These are phyloP conservation scores for Xiphophorus hellerii DNA, from an alignment of 2,113 vertebrate genomes.

Conservation along the genomic window DNA sequence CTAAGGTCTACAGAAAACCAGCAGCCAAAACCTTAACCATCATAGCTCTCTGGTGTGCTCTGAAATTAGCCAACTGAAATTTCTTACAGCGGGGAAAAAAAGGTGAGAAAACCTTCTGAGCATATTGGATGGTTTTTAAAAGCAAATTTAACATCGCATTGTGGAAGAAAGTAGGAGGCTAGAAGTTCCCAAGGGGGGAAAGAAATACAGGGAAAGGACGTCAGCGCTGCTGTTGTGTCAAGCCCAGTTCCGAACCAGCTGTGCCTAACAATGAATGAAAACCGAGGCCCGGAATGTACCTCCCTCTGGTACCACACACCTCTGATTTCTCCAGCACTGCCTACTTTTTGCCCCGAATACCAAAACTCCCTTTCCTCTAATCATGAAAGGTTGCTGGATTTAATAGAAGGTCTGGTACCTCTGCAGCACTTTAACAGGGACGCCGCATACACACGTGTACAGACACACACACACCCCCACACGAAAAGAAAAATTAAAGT, in stretches of 20 bases:
- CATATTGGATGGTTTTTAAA: conserved; percentile 31
- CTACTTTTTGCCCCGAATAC: conserved; percentile 61
- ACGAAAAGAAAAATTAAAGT: background rate
- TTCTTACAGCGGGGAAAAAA: conserved; percentile 20
- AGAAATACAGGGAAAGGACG: conserved; percentile 44
- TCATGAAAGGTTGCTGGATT: conserved; percentile 57
- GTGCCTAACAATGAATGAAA: conserved; percentile 62
- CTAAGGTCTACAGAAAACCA: conserved; percentile 27
- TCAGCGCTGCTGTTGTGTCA: conserved; percentile 42
- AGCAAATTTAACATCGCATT: conserved; percentile 32
- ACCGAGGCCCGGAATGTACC: conserved; percentile 49
- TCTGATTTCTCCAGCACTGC: conserved; percentile 65
- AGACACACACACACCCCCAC: conserved; percentile 11
- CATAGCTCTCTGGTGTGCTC: conserved; percentile 37
- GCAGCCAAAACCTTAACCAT: conserved; percentile 55
- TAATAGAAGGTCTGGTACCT: conserved; percentile 58
- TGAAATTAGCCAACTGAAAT: conserved; percentile 48
- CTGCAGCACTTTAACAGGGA: conserved; percentile 41
- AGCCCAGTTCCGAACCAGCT: conserved; percentile 54
- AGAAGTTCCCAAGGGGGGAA: conserved; percentile 33
- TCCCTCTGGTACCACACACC: conserved; percentile 67
- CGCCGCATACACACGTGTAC: conserved; percentile 23
- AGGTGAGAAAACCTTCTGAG: conserved; percentile 56
- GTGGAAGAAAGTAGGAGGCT: conserved; percentile 13
- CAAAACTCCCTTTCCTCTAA: conserved; percentile 51